Evolutionary conservation across 2,797 vertebrate genomes (phyloP).

Genomic region (Poeciliopsis paucimaculata): DNA sequence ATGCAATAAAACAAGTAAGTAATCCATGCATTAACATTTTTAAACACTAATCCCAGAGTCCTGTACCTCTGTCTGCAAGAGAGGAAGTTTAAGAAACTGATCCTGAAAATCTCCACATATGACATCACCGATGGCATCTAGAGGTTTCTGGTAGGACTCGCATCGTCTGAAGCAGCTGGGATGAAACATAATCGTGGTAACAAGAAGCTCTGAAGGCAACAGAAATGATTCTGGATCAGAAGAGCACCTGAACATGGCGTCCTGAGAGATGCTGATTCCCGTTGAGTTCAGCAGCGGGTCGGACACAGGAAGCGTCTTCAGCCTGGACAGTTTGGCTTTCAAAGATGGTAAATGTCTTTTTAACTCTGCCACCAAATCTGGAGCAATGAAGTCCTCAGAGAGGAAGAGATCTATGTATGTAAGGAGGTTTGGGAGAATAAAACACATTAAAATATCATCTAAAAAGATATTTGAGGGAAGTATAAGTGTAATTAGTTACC

Average conservation of each 20-base stretch:
- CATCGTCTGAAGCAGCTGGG: constrained; percentile 50
- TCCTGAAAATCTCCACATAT: constrained; percentile 63
- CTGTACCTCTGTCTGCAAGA: constrained; percentile 80
- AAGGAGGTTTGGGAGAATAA: not conserved
- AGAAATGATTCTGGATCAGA: not conserved
- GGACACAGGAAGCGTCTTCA: constrained; percentile 78
- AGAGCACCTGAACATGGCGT: constrained; percentile 81
- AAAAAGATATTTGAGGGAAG: not conserved
- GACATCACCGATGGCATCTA: constrained; percentile 10
- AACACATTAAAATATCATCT: not conserved
- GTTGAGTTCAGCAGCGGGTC: constrained; percentile 82
- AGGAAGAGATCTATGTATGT: constrained; percentile 76
- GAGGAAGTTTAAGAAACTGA: constrained; percentile 73
- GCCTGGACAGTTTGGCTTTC: constrained; percentile 74
- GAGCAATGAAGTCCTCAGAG: constrained; percentile 81
- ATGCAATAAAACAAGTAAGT: not conserved
- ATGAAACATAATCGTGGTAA: not conserved
- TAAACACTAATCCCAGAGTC: not conserved
- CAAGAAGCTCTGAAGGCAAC: not conserved
- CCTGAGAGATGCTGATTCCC: constrained; percentile 68
- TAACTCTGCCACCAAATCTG: constrained; percentile 72
- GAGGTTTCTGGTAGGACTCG: constrained; percentile 51
- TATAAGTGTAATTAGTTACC: constrained; percentile 30
- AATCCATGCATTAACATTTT: not conserved
- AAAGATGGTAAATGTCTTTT: constrained; percentile 78